Percentiles rank a stretch among this genome's conserved stretches.
phyloP scores from a whole-genome alignment of 1,140 invertebrate species.

The Teleogryllus occipitalis region DNA sequence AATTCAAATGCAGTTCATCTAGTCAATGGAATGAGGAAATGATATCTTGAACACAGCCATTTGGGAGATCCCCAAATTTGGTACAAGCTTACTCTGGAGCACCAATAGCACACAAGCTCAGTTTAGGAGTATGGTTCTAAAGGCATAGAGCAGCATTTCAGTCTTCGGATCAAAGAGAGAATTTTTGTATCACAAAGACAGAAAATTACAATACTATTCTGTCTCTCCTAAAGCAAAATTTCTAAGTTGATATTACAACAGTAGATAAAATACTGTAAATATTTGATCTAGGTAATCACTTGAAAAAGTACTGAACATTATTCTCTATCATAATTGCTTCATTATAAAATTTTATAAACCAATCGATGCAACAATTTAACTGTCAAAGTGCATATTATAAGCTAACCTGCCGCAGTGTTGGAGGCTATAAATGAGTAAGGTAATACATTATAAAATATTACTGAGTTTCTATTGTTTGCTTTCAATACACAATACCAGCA shows the following conservation, averaged over 20 bases:
- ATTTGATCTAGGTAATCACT: neutral
- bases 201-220: too few relatives aligned
- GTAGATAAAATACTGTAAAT: neutral
- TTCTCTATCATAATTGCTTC: too few relatives aligned
- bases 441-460: too few relatives aligned
- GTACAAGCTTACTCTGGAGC: neutral
- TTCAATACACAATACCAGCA: too few relatives aligned
- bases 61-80: neutral
- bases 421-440: too few relatives aligned
- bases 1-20: neutral
- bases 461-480: too few relatives aligned
- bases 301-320: neutral
- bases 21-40: neutral
- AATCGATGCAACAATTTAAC: too few relatives aligned
- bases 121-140: neutral
- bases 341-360: too few relatives aligned
- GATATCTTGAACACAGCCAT: neutral
- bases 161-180: neutral
- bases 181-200: neutral
- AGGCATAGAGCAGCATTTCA: neutral
- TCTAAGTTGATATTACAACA: neutral
- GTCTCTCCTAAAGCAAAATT: neutral
- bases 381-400: too few relatives aligned
- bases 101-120: neutral
- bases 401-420: too few relatives aligned